A percentile compares a stretch with the other conserved stretches of the same genome.
These are phyloP conservation scores for Cyclophora albipunctata DNA, from an alignment of 2,888 invertebrate species.

Conservation along the genomic window DNA sequence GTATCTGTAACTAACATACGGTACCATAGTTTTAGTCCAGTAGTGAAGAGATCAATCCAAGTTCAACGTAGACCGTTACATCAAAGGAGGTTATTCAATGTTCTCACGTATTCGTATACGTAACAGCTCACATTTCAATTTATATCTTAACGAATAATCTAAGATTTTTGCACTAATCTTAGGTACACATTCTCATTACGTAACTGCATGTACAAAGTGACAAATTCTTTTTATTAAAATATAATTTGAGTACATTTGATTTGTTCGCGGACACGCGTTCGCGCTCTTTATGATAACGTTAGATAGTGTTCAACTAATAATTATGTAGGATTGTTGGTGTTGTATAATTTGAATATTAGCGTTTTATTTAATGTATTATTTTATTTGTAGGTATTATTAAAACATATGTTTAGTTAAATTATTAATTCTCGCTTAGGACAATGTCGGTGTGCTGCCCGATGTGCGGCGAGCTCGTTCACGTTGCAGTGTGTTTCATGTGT, in stretches of 20 bases:
- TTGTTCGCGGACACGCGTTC: not conserved
- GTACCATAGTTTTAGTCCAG: no score
- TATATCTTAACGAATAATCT: slow-evolving; percentile 19
- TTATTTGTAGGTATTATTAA: slow-evolving; percentile 33
- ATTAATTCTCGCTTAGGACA: slow-evolving; percentile 10
- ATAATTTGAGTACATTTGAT: slow-evolving; percentile 5
- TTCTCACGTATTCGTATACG: slow-evolving; percentile 3
- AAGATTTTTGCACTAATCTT: slow-evolving; percentile 36
- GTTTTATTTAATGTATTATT: slow-evolving; percentile 35
- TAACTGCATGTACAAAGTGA: slow-evolving; percentile 40
- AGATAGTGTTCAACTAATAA: slow-evolving; percentile 19
- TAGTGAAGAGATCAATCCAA: no score
- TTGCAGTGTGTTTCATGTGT: not conserved
- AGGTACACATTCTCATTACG: slow-evolving; percentile 32
- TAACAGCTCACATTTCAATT: slow-evolving; percentile 6
- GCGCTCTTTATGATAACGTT: slow-evolving; percentile 23
- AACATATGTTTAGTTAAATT: slow-evolving; percentile 36
- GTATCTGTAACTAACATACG: no score
- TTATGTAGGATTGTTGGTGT: slow-evolving; percentile 36
- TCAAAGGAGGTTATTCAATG: no score
- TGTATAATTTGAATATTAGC: slow-evolving; percentile 47
- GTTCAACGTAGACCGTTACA: no score
- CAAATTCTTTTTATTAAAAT: slow-evolving; percentile 23
- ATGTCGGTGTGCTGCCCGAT: not conserved
- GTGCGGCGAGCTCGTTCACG: not conserved